phyloP scores from a whole-genome alignment of 2,797 vertebrate genomes.

The Syndactyla subalaris region DNA sequence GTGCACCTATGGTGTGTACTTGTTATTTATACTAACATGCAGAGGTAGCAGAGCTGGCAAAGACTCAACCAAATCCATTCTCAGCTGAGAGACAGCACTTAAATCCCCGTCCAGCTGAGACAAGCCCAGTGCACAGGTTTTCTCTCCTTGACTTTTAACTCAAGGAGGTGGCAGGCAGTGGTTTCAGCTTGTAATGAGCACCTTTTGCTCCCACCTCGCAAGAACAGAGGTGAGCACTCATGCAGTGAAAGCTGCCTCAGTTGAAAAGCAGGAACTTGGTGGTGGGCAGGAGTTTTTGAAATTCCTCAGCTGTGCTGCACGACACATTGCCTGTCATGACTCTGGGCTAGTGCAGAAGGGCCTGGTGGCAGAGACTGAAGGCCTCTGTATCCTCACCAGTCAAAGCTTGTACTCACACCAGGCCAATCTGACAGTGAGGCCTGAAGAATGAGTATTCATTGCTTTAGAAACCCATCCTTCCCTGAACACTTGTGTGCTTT shows the following conservation, averaged over 20 bases:
- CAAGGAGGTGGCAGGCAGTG: neutral
- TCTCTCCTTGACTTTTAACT: neutral
- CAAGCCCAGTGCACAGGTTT: neutral
- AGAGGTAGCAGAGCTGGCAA: neutral
- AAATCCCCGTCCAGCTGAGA: neutral
- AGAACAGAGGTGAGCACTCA: neutral
- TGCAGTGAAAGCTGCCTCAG: neutral
- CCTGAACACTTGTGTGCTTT: neutral
- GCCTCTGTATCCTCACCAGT: neutral
- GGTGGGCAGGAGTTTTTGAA: neutral
- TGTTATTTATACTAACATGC: neutral
- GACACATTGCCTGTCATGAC: neutral
- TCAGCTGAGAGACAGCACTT: neutral
- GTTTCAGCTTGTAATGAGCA: neutral
- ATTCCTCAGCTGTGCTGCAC: neutral
- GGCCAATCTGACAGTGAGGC: neutral
- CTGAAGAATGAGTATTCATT: neutral
- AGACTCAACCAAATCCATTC: neutral
- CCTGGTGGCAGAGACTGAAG: neutral
- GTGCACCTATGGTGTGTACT: accelerated
- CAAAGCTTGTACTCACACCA: neutral
- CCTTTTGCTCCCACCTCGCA: neutral
- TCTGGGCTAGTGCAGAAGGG: neutral
- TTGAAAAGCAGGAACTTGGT: neutral
- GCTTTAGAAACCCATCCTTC: neutral